Evolutionary conservation across 2,888 invertebrate species (phyloP).

Genomic region (Mythimna loreyi): DNA sequence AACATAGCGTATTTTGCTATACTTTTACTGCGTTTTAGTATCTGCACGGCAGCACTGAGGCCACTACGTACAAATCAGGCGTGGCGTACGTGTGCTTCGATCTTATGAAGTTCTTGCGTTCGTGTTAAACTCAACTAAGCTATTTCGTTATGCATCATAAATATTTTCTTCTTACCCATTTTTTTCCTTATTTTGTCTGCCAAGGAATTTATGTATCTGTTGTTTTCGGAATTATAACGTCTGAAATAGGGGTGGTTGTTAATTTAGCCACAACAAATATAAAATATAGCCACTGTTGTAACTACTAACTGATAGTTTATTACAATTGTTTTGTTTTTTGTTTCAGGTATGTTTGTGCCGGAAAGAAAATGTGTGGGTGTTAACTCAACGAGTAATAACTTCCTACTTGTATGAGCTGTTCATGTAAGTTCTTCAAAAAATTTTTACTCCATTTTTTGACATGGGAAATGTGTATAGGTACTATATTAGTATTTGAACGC

Average conservation of each 20-base stretch:
- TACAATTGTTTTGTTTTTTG: conserved; percentile 53
- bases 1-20: no score
- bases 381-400: background rate
- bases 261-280: conserved; percentile 49
- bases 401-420: background rate
- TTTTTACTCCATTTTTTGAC: no score
- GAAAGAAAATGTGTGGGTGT: background rate
- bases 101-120: background rate
- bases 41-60: no score
- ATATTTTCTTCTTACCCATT: conserved; percentile 32
- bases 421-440: background rate
- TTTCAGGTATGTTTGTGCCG: conserved; percentile 53
- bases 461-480: no score
- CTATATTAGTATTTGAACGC: no score
- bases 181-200: conserved; percentile 49
- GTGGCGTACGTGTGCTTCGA: no score
- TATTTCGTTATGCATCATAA: conserved; percentile 37
- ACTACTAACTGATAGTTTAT: conserved; percentile 42
- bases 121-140: conserved; percentile 6
- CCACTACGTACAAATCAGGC: no score
- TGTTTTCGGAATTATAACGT: conserved; percentile 55
- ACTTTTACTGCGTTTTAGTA: no score
- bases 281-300: conserved; percentile 33
- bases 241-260: conserved; percentile 36
- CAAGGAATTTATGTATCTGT: conserved; percentile 58